phyloP scores from a whole-genome alignment of 2,797 vertebrate species.

The Aselliscus stoliczkanus region DNA sequence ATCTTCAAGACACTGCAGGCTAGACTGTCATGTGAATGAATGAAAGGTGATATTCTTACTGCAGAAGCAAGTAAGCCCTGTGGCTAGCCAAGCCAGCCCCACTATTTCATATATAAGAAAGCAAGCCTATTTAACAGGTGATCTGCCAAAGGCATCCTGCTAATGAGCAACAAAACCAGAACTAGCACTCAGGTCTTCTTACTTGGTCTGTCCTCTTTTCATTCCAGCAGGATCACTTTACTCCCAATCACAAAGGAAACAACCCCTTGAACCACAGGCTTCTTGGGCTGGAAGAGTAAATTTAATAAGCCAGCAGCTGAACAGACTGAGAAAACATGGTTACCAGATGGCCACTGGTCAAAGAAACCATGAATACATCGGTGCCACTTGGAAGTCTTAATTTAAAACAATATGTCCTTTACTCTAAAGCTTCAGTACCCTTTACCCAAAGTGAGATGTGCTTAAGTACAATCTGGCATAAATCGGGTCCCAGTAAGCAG shows the following conservation, averaged over 20 bases:
- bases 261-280: background rate
- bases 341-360: conserved; percentile 9
- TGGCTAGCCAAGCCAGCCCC: background rate
- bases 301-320: conserved; percentile 11
- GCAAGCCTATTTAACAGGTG: background rate
- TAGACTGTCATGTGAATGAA: background rate
- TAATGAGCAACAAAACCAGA: background rate
- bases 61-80: background rate
- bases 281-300: background rate
- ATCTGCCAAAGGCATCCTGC: background rate
- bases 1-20: background rate
- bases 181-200: background rate
- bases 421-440: background rate
- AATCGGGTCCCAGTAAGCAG: background rate
- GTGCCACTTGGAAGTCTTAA: conserved; percentile 15
- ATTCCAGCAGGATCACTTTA: background rate
- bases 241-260: background rate
- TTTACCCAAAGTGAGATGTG: background rate
- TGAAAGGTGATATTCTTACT: background rate
- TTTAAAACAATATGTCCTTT: background rate
- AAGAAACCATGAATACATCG: background rate
- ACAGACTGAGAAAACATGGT: background rate
- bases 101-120: background rate
- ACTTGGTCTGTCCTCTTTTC: background rate
- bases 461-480: background rate